A percentile compares a stretch with the other conserved stretches of the same genome.
Evolutionary conservation across 1,140 invertebrate genomes (phyloP).

Genomic region (Planococcus citri): DNA sequence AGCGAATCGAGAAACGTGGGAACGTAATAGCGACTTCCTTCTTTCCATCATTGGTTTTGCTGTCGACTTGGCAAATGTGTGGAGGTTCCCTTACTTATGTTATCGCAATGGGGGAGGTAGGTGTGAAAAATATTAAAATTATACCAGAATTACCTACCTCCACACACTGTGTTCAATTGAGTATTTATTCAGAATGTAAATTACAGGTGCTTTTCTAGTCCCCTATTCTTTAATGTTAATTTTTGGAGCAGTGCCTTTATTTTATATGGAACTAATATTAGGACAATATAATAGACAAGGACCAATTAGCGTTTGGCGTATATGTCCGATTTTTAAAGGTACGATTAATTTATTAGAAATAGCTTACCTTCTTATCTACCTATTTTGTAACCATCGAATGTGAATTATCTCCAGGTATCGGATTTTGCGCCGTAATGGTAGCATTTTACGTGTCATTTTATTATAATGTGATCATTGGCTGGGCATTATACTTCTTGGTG

Average conservation of each 20-base stretch:
- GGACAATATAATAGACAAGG: constrained; percentile 69
- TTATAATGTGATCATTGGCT: constrained; percentile 86
- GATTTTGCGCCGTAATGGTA: constrained; percentile 71
- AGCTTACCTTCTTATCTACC: too few species aligned
- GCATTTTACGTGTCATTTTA: constrained; percentile 83
- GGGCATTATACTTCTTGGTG: constrained; percentile 74
- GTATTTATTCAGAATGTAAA: background rate
- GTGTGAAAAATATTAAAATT: background rate
- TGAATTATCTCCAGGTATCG: constrained; percentile 50
- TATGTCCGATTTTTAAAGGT: constrained; percentile 90
- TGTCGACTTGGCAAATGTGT: constrained; percentile 84
- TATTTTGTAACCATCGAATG: background rate
- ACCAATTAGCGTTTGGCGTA: constrained; percentile 64
- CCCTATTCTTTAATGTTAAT: constrained; percentile 56
- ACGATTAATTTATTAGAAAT: too few species aligned
- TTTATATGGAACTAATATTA: constrained; percentile 73
- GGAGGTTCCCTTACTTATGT: constrained; percentile 71
- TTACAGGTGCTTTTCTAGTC: constrained; percentile 53
- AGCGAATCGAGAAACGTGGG: constrained; percentile 47
- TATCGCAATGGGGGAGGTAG: constrained; percentile 66
- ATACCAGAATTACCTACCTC: too few species aligned
- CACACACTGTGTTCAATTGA: background rate
- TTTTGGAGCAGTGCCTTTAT: constrained; percentile 69
- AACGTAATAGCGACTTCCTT: constrained; percentile 79
- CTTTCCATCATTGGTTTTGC: constrained; percentile 85